phyloP scores from a whole-genome alignment of 2,888 invertebrate species.

The Strigamia transsilvanica region DNA sequence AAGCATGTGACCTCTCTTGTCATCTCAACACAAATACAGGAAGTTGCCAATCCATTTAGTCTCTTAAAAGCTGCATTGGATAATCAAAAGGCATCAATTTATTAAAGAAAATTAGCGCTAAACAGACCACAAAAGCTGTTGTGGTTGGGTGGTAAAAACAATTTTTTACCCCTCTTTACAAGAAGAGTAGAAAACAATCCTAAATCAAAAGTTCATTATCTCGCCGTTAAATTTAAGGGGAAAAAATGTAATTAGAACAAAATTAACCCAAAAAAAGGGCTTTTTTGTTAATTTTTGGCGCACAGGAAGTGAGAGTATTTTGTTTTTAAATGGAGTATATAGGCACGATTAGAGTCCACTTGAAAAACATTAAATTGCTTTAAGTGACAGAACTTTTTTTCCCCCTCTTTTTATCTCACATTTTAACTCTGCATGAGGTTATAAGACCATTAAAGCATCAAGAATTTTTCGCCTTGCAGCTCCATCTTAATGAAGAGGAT shows the following conservation, averaged over 20 bases:
- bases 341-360: slow-evolving; percentile 36
- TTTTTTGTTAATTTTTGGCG: background rate
- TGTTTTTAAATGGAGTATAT: slow-evolving; percentile 19
- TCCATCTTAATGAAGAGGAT: slow-evolving; percentile 9
- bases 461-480: slow-evolving; percentile 35
- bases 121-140: slow-evolving; percentile 18
- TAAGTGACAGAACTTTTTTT: slow-evolving; percentile 29
- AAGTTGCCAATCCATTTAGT: slow-evolving; percentile 42
- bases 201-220: slow-evolving; percentile 12
- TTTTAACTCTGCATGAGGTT: slow-evolving; percentile 17
- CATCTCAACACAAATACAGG: slow-evolving; percentile 42
- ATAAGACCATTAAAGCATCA: slow-evolving; percentile 31
- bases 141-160: slow-evolving; percentile 4
- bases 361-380: slow-evolving; percentile 37
- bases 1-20: slow-evolving; percentile 28
- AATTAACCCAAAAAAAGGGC: background rate
- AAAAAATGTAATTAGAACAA: background rate
- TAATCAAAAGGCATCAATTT: slow-evolving; percentile 40
- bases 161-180: background rate
- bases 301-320: background rate
- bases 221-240: background rate
- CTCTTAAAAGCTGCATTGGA: slow-evolving; percentile 15
- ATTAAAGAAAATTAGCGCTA: slow-evolving; percentile 36
- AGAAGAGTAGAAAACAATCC: background rate
- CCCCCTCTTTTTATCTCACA: background rate